These are phyloP conservation scores for Leptobrachium leishanense DNA, from an alignment of 2,113 vertebrate species.

Conservation along the genomic window DNA sequence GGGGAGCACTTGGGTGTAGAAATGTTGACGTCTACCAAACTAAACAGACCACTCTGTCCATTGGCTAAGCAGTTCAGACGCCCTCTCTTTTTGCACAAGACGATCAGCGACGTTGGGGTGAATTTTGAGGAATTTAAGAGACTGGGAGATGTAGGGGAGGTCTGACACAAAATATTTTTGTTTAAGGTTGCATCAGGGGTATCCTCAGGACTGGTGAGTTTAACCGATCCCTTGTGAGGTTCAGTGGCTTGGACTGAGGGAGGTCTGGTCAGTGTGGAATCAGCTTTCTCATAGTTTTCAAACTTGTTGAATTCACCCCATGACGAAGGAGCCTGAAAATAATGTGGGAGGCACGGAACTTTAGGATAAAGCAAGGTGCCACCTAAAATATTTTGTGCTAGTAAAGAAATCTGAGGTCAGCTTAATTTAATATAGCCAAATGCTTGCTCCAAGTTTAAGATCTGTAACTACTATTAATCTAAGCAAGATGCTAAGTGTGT, in stretches of 20 bases:
- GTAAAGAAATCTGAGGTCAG: slow-evolving; percentile 42
- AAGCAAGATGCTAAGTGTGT: too few relatives aligned
- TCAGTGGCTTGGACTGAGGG: slow-evolving; percentile 64
- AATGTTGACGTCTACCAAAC: slow-evolving; percentile 73
- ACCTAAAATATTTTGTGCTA: slow-evolving; percentile 59
- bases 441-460: too few relatives aligned
- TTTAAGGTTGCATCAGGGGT: slow-evolving; percentile 64
- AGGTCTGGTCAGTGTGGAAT: slow-evolving; percentile 67
- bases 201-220: slow-evolving; percentile 62
- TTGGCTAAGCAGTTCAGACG: slow-evolving; percentile 64
- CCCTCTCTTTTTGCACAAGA: slow-evolving; percentile 71
- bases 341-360: slow-evolving; percentile 76
- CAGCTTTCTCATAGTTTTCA: slow-evolving; percentile 76
- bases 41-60: slow-evolving; percentile 66
- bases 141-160: slow-evolving; percentile 61
- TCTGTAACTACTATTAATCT: too few relatives aligned
- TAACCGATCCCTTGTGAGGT: slow-evolving; percentile 68
- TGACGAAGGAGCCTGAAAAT: slow-evolving; percentile 85
- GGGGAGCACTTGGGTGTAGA: slow-evolving; percentile 78
- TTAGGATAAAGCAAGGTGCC: slow-evolving; percentile 68
- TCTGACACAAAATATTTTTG: slow-evolving; percentile 66
- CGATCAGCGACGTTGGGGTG: slow-evolving; percentile 66
- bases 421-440: too few relatives aligned
- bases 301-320: slow-evolving; percentile 76
- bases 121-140: slow-evolving; percentile 66